A percentile compares a stretch with the other conserved stretches of the same genome.
phyloP scores from a whole-genome alignment of 2,113 vertebrate genomes.

The Lota lota region DNA sequence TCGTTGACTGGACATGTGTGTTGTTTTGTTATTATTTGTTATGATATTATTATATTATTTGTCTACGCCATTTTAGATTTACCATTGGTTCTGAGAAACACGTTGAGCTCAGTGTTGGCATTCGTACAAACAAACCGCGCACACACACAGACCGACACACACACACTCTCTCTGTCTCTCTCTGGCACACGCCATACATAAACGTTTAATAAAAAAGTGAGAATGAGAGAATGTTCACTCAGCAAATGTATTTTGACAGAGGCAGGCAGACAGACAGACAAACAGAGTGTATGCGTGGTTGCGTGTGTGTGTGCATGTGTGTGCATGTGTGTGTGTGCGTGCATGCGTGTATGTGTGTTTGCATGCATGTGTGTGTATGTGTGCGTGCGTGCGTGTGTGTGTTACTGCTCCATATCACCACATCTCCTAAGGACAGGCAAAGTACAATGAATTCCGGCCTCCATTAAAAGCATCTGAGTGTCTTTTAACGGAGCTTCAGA shows the following conservation, averaged over 20 bases:
- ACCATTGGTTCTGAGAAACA: too few species aligned
- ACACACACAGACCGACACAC: neutral
- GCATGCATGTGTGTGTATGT: neutral
- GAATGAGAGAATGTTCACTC: too few species aligned
- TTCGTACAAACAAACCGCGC: neutral
- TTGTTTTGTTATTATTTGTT: neutral
- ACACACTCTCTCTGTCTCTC: neutral
- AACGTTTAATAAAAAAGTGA: too few species aligned
- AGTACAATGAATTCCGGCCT: too few species aligned
- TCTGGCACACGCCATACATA: too few species aligned
- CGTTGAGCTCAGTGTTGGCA: slow-evolving; percentile 5
- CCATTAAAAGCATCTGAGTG: too few species aligned
- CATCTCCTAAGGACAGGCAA: too few species aligned
- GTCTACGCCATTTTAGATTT: neutral
- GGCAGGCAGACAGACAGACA: neutral
- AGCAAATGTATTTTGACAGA: too few species aligned
- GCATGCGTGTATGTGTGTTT: neutral
- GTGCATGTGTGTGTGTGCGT: slow-evolving; percentile 4
- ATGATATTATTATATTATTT: neutral
- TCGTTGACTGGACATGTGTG: neutral
- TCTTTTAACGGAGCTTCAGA: too few species aligned
- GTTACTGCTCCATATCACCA: slow-evolving; percentile 7
- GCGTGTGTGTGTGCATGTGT: slow-evolving; percentile 34
- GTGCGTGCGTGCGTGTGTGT: neutral
- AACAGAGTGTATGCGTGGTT: neutral